Evolutionary conservation across 1,140 invertebrate genomes (phyloP), one percentile per base, ranked within the genome.

Genomic region (Pogonus chalceus): DNA sequence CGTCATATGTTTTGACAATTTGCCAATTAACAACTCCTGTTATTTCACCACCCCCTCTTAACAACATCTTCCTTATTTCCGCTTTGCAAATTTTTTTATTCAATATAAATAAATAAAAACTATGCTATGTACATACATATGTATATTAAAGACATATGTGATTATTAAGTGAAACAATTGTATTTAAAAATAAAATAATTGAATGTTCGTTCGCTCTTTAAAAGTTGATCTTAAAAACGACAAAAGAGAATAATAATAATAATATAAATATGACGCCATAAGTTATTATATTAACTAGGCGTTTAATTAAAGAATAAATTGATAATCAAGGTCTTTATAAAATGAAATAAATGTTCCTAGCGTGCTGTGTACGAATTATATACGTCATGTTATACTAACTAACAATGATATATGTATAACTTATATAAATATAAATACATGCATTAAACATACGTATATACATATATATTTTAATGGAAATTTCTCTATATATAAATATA

Each of bases 301-400:
- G 37, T 43, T n/a, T 43, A 43, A 43, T 43, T 43, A 43, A 43
- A 43, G 37, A 43, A 43, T 43, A 43, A 43, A 43, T 43, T 43
- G 37, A 18, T 43, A 43, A 43, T 43, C 37, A 43, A 43, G 37
- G 37, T 43, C 37, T 43, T 16, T 43, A 16, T 18, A 16, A 43
- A 43, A 31, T 31, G 26, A 31, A 31, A 31, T 31, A 31, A 31
- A 31, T 31, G 26, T 31, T 31, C 14, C 26, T 7, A 31, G 26
- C 26, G 14, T 31, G 26, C 26, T 7, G 4, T 31, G 26, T 14
- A 31, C 26, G 14, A 4, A 31, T 14, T 7, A 14, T 14, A 31
- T 4, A 31, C 26, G 26, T 31, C 26, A 31, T 31, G 4, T 31
- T 31, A n/a, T n/a, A n/a, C n/a, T n/a, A n/a, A 31, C 26, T 31